These are phyloP conservation scores for Drosophila setosimentum DNA, from an alignment of 2,888 invertebrate genomes.

Conservation along the genomic window DNA sequence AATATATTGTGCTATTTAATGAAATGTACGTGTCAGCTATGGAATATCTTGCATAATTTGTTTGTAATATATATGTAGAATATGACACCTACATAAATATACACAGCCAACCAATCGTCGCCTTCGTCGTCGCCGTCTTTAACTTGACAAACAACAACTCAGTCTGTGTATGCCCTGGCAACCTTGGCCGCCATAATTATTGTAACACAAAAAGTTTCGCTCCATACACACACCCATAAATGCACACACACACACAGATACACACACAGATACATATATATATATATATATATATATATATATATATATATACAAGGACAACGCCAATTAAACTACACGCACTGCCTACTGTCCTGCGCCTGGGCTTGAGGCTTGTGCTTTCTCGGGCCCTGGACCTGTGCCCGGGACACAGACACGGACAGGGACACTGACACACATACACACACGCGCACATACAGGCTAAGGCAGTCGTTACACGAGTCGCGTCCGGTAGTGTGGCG, in stretches of 20 bases:
- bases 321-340: constrained; percentile 77
- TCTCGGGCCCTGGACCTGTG: constrained; percentile 34
- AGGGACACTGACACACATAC: constrained; percentile 29
- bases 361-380: constrained; percentile 9
- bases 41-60: not conserved
- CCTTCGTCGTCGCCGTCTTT: constrained; percentile 35
- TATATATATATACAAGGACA: constrained; percentile 43
- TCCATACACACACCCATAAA: constrained; percentile 65
- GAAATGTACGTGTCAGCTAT: not conserved
- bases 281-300: constrained; percentile 12
- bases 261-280: constrained; percentile 58
- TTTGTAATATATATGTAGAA: constrained; percentile 5
- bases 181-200: constrained; percentile 79
- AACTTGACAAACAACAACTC: constrained; percentile 51
- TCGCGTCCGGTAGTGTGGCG: constrained; percentile 28
- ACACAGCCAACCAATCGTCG: constrained; percentile 1
- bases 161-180: constrained; percentile 43
- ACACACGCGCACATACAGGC: constrained; percentile 1
- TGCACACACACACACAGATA: constrained; percentile 36
- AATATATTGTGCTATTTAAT: not conserved
- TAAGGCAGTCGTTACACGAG: constrained; percentile 46
- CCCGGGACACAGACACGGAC: constrained; percentile 40
- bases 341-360: constrained; percentile 49
- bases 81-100: constrained; percentile 42
- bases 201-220: constrained; percentile 78